A percentile compares a stretch with the other conserved stretches of the same genome.
These are phyloP conservation scores for Megaustenia siamemsis DNA, from an alignment of 2,888 invertebrate species.

Conservation along the genomic window DNA sequence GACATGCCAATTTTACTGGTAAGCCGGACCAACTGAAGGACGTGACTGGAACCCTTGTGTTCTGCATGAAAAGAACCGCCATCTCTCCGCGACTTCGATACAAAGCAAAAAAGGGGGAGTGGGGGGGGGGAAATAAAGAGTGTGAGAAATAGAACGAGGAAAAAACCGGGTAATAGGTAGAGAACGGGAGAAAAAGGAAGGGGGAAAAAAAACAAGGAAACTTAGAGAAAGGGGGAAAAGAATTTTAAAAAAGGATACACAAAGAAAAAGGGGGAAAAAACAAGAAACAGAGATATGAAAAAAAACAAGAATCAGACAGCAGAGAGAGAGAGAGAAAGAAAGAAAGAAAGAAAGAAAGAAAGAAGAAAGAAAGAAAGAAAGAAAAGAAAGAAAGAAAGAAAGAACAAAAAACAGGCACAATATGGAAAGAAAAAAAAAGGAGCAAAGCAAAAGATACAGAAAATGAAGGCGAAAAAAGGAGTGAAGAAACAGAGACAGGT, in stretches of 20 bases:
- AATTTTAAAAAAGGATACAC: too few relatives aligned
- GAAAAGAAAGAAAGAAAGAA: constrained; percentile 2
- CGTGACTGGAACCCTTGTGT: too few relatives aligned
- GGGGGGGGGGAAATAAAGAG: not conserved
- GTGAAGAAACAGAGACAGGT: too few relatives aligned
- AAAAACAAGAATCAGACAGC: too few relatives aligned
- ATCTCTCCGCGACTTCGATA: not conserved
- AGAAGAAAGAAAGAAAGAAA: constrained; percentile 1
- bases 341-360: constrained; percentile 27
- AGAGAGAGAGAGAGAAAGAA: constrained; percentile 11
- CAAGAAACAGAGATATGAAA: too few relatives aligned
- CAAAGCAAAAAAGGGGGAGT: not conserved
- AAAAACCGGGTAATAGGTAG: constrained; percentile 30
- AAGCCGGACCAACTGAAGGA: too few relatives aligned
- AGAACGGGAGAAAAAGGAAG: not conserved
- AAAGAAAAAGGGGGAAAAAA: too few relatives aligned
- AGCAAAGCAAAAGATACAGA: not conserved
- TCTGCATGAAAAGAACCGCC: too few relatives aligned
- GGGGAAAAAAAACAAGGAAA: not conserved
- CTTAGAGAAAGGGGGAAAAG: not conserved
- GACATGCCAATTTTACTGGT: too few relatives aligned
- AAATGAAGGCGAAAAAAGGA: not conserved
- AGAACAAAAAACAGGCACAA: not conserved
- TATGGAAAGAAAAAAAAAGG: not conserved
- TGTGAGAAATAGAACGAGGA: not conserved